Percentiles rank a stretch among this genome's conserved stretches.
Evolutionary conservation across 2,797 vertebrate genomes (phyloP).

Genomic region (Pristis pectinata): DNA sequence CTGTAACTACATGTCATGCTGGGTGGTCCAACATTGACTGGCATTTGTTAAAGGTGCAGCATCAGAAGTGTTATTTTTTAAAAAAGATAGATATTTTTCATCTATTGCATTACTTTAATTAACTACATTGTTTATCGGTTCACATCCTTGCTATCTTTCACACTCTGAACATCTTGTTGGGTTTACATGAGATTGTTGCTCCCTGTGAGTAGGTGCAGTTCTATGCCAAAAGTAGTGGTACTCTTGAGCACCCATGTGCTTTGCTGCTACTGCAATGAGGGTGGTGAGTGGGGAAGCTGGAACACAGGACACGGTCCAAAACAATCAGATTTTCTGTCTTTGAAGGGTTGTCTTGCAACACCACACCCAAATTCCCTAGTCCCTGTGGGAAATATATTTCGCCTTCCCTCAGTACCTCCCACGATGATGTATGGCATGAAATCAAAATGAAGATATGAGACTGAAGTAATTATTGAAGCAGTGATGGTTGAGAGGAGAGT

Average conservation of each 20-base stretch:
- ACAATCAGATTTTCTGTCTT: not conserved
- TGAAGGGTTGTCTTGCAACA: not conserved
- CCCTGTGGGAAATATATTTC: too few species aligned
- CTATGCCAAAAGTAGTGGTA: not conserved
- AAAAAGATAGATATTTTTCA: not conserved
- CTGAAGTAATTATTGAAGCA: not conserved
- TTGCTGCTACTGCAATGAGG: too few species aligned
- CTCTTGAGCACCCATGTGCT: too few species aligned
- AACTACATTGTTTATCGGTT: not conserved
- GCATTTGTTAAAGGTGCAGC: not conserved
- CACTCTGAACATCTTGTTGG: not conserved
- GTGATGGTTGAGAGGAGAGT: too few species aligned
- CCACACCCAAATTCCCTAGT: not conserved
- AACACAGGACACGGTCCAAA: not conserved
- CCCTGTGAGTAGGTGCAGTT: not conserved
- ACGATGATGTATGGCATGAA: not conserved
- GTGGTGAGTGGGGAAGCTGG: not conserved
- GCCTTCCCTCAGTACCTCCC: not conserved
- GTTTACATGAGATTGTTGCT: not conserved
- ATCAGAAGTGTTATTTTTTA: not conserved
- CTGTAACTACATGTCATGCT: not conserved
- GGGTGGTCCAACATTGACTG: not conserved
- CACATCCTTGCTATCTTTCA: not conserved
- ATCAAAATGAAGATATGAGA: too few species aligned
- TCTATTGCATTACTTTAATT: not conserved